Percentiles rank a stretch among this genome's conserved stretches.
Evolutionary conservation across 1,140 invertebrate species (phyloP).

Genomic region (Sarcophaga bullata): DNA sequence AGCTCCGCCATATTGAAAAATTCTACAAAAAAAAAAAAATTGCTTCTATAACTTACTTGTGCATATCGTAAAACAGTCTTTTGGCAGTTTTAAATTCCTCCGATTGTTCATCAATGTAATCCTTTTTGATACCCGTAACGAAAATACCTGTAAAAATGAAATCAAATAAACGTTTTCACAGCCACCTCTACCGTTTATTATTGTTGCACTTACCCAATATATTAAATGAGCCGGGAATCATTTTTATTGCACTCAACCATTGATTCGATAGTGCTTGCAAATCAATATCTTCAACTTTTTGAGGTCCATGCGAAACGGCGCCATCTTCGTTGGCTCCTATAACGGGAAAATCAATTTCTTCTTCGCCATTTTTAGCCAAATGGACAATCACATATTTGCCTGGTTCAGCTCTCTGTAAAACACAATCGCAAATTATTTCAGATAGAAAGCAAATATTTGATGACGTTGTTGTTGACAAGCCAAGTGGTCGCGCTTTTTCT

Average conservation of each 20-base stretch:
- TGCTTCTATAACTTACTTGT: constrained; percentile 52
- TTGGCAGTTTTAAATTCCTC: constrained; percentile 57
- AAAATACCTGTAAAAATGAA: constrained; percentile 54
- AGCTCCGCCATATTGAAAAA: too few species aligned
- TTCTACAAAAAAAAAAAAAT: too few species aligned
- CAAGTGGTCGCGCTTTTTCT: background rate
- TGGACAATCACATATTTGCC: constrained; percentile 60
- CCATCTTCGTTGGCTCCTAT: constrained; percentile 43
- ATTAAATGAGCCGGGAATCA: constrained; percentile 63
- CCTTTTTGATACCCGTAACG: constrained; percentile 50
- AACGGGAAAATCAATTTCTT: constrained; percentile 57
- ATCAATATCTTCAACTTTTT: constrained; percentile 54
- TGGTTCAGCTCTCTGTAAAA: constrained; percentile 54
- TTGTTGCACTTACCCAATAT: constrained; percentile 54
- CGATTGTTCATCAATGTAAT: constrained; percentile 49
- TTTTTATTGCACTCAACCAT: constrained; percentile 61
- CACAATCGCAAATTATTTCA: background rate
- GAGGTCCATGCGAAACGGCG: constrained; percentile 25
- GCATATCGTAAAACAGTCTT: constrained; percentile 58
- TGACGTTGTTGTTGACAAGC: constrained; percentile 8
- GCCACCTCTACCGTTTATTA: background rate
- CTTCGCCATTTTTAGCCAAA: constrained; percentile 59
- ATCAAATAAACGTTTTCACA: background rate
- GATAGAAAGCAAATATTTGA: background rate
- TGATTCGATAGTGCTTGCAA: constrained; percentile 59